A percentile compares a stretch with the other conserved stretches of the same genome.
Evolutionary conservation across 2,113 vertebrate genomes (phyloP).

Genomic region (Brachionichthys hirsutus): DNA sequence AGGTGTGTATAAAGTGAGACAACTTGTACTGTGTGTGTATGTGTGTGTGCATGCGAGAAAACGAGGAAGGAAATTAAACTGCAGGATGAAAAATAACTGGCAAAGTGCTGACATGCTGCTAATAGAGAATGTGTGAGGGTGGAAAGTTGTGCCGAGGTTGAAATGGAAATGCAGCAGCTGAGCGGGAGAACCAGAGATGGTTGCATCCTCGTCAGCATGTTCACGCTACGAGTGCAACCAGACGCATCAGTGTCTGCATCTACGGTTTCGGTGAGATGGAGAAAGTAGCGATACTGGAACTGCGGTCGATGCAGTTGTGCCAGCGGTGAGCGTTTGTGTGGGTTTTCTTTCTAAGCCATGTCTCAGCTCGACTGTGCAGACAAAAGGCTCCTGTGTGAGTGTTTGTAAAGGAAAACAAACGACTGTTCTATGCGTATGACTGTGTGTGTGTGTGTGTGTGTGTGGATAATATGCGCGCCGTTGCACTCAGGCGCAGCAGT

Average conservation of each 20-base stretch:
- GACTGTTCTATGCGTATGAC: constrained; percentile 55
- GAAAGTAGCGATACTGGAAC: constrained; percentile 34
- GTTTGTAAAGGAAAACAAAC: constrained; percentile 73
- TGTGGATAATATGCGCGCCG: constrained; percentile 58
- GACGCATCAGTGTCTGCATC: constrained; percentile 32
- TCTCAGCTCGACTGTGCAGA: constrained; percentile 56
- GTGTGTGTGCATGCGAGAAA: neutral
- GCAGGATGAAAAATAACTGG: constrained; percentile 25
- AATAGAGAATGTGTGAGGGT: constrained; percentile 2
- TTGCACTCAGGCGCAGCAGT: constrained; percentile 64
- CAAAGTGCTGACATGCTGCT: constrained; percentile 8
- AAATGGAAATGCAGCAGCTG: neutral
- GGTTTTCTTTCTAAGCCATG: constrained; percentile 46
- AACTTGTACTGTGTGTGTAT: constrained; percentile 1
- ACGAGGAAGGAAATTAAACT: constrained; percentile 7
- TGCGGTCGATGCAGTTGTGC: constrained; percentile 23
- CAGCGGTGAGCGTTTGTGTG: constrained; percentile 35
- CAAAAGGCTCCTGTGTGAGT: constrained; percentile 71
- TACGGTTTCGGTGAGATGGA: constrained; percentile 39
- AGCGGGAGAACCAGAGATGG: neutral
- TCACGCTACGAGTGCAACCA: constrained; percentile 2
- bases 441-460: constrained; percentile 25
- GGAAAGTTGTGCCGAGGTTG: neutral
- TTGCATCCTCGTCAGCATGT: constrained; percentile 6
- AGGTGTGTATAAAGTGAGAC: constrained; percentile 46